phyloP scores from a whole-genome alignment of 2,888 invertebrate genomes.

The Abrostola tripartita region DNA sequence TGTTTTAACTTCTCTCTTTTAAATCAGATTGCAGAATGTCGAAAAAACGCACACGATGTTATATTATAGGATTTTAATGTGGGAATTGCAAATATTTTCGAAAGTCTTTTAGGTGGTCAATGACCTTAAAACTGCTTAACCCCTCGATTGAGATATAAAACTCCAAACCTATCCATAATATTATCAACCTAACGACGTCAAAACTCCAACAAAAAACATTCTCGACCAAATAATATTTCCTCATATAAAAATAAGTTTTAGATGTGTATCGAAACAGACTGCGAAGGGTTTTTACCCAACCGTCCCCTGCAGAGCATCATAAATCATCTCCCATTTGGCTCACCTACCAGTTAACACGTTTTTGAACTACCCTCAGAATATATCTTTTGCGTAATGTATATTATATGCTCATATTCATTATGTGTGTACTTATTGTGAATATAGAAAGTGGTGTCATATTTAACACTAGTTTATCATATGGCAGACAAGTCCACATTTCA shows the following conservation, averaged over 20 bases:
- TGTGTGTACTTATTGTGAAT: slow-evolving; percentile 13
- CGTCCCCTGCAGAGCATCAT: slow-evolving; percentile 62
- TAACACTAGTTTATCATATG: too few species aligned
- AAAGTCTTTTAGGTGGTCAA: not conserved
- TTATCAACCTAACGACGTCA: slow-evolving; percentile 28
- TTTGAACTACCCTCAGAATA: slow-evolving; percentile 58
- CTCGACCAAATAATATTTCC: slow-evolving; percentile 44
- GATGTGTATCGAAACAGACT: slow-evolving; percentile 60
- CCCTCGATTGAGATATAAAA: slow-evolving; percentile 20
- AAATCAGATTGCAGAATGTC: too few species aligned
- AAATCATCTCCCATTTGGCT: slow-evolving; percentile 65
- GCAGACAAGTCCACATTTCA: too few species aligned
- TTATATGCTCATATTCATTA: slow-evolving; percentile 26
- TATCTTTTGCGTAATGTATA: slow-evolving; percentile 40
- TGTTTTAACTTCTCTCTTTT: too few species aligned
- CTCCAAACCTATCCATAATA: slow-evolving; percentile 27
- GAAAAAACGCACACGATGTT: too few species aligned
- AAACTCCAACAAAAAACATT: slow-evolving; percentile 32
- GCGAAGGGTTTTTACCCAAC: slow-evolving; percentile 61
- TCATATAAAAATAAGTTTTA: slow-evolving; percentile 58
- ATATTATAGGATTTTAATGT: too few species aligned
- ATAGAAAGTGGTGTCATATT: slow-evolving; percentile 13
- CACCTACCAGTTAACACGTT: slow-evolving; percentile 65
- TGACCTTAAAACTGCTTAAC: not conserved
- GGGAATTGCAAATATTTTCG: not conserved